Evolutionary conservation across 2,113 vertebrate genomes (phyloP), one percentile per base, ranked within the genome.

Genomic region (Beaufortia kweichowensis): DNA sequence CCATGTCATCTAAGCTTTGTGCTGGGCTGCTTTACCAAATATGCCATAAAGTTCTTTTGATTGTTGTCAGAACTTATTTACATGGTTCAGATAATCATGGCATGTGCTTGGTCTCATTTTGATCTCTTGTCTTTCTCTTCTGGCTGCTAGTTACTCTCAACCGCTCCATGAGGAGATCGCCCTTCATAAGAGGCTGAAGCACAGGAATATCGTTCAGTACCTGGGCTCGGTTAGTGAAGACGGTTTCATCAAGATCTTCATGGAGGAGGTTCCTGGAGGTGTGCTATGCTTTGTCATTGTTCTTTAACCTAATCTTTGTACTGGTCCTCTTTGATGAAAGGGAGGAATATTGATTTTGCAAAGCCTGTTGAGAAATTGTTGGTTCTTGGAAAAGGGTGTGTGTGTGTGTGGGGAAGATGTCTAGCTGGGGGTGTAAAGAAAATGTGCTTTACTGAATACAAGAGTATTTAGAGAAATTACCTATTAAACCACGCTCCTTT

Each of bases 211-310:
- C 3, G 95, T 98, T 55, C 95, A 90, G 76, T 98, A 98, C 77
- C 87, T 98, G 85, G 96, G 95, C 67, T 98, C 96, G 0, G 8
- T 94, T 84, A 98, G 95, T 84, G 91, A 97, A 83, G 93, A 85
- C 0, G 93, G 94, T 24, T 98, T 94, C 88, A 94, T 98, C 87
- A 98, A 97, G 88, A 96, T 98, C 89, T 96, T 98, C 88, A 98
- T 97, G 96, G 96, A 98, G 84, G 95, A 96, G 88, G 96, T 98
- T 19, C 96, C 96, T 0, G 96, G 96, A 93, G 96, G 96, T 97
- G 85, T 31, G 35, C 2, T 17, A 2, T 43, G 15, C 55, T 69
- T 35, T 56, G n/a, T 64, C 43, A 15, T 41, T 46, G 21, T 17
- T 75, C 6, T 17, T 29, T 63, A 6, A 57, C n/a, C 31, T 6